Conservation (phyloP, 2,888 invertebrate species). For the Caenorhabditis becei region DNA sequence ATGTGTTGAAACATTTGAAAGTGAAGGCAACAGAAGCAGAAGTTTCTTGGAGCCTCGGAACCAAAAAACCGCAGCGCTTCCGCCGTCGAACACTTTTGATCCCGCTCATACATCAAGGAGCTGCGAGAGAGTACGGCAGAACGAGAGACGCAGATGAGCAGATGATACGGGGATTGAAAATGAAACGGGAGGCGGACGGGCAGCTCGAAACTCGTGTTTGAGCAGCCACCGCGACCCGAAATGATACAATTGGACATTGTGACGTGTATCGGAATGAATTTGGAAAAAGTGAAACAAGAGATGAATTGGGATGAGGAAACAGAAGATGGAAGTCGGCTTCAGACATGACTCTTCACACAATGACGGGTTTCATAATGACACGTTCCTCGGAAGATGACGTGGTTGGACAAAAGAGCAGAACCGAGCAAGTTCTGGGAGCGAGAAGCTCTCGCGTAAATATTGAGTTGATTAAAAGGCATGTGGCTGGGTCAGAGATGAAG, state of each 20-base stretch:
- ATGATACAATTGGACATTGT: slow-evolving; percentile 51
- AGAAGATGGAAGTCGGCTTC: background rate
- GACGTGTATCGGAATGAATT: slow-evolving; percentile 27
- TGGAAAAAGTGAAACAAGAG: background rate
- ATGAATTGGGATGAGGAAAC: background rate
- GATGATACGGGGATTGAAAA: slow-evolving; percentile 55
- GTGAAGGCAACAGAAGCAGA: background rate
- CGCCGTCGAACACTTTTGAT: slow-evolving; percentile 52
- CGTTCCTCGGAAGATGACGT: slow-evolving; percentile 22
- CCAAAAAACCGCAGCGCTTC: slow-evolving; percentile 22
- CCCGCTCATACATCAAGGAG: slow-evolving; percentile 53
- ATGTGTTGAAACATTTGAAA: slow-evolving; percentile 34
- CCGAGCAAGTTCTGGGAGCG: background rate
- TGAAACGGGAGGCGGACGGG: slow-evolving; percentile 36
- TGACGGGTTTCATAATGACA: slow-evolving; percentile 27
- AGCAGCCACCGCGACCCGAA: slow-evolving; percentile 33
- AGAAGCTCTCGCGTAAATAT: slow-evolving; percentile 4
- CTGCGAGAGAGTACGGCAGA: slow-evolving; percentile 15
- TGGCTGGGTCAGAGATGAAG: background rate
- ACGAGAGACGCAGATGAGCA: slow-evolving; percentile 33
- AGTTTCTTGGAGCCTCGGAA: slow-evolving; percentile 1
- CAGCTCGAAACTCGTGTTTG: slow-evolving; percentile 41
- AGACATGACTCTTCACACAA: background rate
- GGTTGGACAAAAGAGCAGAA: background rate
- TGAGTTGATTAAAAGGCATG: slow-evolving; percentile 5